Percentiles rank a stretch among this genome's conserved stretches.
These are phyloP conservation scores for Artibeus jamaicensis DNA, from an alignment of 2,797 vertebrate genomes.

Conservation along the genomic window DNA sequence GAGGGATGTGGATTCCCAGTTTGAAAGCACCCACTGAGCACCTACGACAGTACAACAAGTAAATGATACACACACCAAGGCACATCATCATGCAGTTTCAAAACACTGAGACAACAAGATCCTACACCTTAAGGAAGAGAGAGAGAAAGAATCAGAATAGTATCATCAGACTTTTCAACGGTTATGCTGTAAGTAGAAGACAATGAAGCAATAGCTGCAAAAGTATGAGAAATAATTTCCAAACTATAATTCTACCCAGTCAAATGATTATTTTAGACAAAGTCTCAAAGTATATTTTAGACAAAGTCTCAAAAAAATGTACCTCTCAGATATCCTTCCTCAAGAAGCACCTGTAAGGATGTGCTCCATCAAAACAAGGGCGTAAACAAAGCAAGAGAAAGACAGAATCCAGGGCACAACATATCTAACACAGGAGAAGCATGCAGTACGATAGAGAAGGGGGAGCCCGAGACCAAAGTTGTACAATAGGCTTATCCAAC, in stretches of 20 bases:
- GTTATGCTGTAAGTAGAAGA: background rate
- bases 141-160: background rate
- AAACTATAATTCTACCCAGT: background rate
- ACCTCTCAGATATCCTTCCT: background rate
- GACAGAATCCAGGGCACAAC: background rate
- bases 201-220: background rate
- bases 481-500: too few relatives aligned
- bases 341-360: background rate
- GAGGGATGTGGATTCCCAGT: background rate
- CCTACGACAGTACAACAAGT: background rate
- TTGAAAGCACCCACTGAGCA: background rate
- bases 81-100: background rate
- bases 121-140: background rate
- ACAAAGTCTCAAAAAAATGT: background rate
- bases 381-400: background rate
- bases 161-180: background rate
- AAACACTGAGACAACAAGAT: background rate
- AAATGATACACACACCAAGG: background rate
- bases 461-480: background rate
- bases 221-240: background rate
- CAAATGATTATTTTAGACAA: background rate
- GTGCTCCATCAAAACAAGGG: background rate
- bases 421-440: background rate
- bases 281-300: background rate
- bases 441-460: background rate